A percentile compares a stretch with the other conserved stretches of the same genome.
phyloP scores from a whole-genome alignment of 2,113 vertebrate genomes.

The Parotia lawesii region DNA sequence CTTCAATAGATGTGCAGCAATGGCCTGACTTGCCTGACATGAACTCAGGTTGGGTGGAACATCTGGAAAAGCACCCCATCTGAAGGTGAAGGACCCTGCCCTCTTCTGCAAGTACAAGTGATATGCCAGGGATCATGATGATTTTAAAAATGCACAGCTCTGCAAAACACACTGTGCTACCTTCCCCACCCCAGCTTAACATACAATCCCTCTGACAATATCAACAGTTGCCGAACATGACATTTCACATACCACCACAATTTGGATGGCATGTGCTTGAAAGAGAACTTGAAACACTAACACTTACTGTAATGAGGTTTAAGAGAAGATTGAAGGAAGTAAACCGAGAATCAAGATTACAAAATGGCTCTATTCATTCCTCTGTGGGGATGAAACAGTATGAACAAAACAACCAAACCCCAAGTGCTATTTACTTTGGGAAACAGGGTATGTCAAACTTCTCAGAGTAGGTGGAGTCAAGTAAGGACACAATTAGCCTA shows the following conservation, averaged over 20 bases:
- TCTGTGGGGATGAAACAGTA: not conserved
- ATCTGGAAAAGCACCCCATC: not conserved
- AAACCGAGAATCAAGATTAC: constrained; percentile 53
- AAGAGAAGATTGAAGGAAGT: constrained; percentile 37
- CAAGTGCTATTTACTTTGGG: constrained; percentile 35
- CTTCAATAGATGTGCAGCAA: not conserved
- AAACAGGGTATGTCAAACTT: not conserved
- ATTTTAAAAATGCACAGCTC: constrained; percentile 37
- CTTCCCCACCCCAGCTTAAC: constrained; percentile 60
- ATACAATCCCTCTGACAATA: constrained; percentile 48
- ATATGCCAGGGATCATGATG: not conserved
- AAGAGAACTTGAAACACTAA: constrained; percentile 20
- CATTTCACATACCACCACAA: constrained; percentile 23
- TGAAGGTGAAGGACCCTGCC: not conserved
- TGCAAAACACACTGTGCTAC: constrained; percentile 22
- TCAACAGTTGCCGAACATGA: constrained; percentile 25
- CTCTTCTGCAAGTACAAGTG: constrained; percentile 16
- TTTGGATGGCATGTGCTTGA: constrained; percentile 27
- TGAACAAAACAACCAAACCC: constrained; percentile 38
- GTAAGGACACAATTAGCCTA: not conserved
- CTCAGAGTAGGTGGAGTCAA: constrained; percentile 33
- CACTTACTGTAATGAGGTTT: constrained; percentile 2
- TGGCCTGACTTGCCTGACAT: not conserved
- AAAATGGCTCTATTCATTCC: constrained; percentile 38
- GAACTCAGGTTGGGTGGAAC: not conserved